Percentiles rank a stretch among this genome's conserved stretches.
phyloP scores from a whole-genome alignment of 2,888 invertebrate genomes.

The Sesia bembeciformis region DNA sequence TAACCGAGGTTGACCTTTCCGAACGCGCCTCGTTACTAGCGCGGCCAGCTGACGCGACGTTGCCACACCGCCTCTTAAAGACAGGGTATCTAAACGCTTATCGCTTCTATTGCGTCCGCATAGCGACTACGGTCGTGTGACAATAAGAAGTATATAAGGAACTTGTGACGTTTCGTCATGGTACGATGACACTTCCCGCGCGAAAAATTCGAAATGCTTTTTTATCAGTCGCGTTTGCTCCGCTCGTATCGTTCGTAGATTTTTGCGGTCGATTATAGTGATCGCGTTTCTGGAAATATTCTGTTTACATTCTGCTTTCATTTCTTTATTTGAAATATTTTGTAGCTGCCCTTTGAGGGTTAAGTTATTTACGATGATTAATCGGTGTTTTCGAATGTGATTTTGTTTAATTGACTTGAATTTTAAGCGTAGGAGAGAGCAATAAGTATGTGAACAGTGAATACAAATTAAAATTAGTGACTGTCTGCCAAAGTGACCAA shows the following conservation, averaged over 20 bases:
- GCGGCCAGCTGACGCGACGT: conserved; percentile 72
- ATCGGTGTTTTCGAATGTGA: too few relatives aligned
- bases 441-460: too few relatives aligned
- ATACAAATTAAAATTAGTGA: too few relatives aligned
- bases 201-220: conserved; percentile 72
- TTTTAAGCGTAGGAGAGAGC: too few relatives aligned
- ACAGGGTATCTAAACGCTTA: conserved; percentile 49
- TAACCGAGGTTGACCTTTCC: conserved; percentile 71
- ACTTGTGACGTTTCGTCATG: conserved; percentile 55
- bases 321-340: conserved; percentile 10
- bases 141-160: conserved; percentile 53
- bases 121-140: conserved; percentile 35
- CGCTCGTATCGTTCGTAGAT: conserved; percentile 23
- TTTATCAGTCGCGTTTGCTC: conserved; percentile 55
- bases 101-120: conserved; percentile 43
- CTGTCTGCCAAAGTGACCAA: too few relatives aligned
- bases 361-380: too few relatives aligned
- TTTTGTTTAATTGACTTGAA: too few relatives aligned
- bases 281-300: conserved; percentile 3
- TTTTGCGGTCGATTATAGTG: conserved; percentile 11
- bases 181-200: conserved; percentile 60
- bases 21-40: conserved; percentile 62
- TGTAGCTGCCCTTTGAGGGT: background rate
- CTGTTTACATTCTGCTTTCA: conserved; percentile 11
- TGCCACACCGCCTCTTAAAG: conserved; percentile 47